Base-by-base conservation (phyloP, 2,113 vertebrate genomes). In the Callionymus lyra region DNA sequence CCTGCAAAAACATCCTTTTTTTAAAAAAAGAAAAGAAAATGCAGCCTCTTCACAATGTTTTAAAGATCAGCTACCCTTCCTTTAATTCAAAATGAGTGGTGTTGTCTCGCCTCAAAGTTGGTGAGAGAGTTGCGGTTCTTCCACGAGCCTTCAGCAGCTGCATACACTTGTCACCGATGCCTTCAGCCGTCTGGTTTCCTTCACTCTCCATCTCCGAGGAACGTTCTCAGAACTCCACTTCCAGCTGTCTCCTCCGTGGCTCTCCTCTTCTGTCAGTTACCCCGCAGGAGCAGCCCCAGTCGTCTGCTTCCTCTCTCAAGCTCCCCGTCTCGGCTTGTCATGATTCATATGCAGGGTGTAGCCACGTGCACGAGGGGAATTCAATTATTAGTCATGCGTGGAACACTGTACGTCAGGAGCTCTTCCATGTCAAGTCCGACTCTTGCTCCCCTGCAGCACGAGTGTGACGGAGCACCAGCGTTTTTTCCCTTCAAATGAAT, bases 301-400 rank as follows among this genome's bases (percentile, higher is more conserved):
- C n/a, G 15, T 49, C 42, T 31, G 33, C 54, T 21, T 38, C 10
- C 12, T 43, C 45, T 46, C 44, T 27, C 32, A 16, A 9, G 14
- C 35, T 12, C 32, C 36, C 38, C 21, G 8, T 48, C 42, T 38
- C 21, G 5, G 40, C 57, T 61, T 57, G 41, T 65, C 47, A 56
- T 54, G 47, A 64, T 37, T 67, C 37, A 51, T 66, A 58, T 53
- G 50, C 8, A 43, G 12, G n/a, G 38, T 13, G 2, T 50, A 51
- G 47, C 33, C 59, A 50, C 41, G 31, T 31, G 46, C 47, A 41
- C 33, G 31, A 0, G 15, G 36, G 40, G 63, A 44, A 72, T 71
- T 42, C 56, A 65, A 64, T 67, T 48, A 65, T 53, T 65, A 63
- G 41, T 50, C 65, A 72, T 52, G 38, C 61, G 37, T 50, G 44